Percentiles rank a stretch among this genome's conserved stretches.
Evolutionary conservation across 2,888 invertebrate species (phyloP).

Genomic region (Druceiella hillmani): DNA sequence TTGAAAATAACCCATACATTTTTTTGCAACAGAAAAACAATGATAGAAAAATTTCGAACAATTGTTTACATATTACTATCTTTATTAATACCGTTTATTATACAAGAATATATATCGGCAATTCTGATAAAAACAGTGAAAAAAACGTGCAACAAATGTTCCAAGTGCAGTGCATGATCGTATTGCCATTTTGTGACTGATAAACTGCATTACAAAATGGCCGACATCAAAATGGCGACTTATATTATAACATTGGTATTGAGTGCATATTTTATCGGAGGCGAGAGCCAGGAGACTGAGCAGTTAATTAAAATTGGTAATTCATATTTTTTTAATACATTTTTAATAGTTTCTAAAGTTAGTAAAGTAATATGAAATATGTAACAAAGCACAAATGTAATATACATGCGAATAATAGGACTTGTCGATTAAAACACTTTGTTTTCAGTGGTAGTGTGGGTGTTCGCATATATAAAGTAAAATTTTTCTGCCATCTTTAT

Average conservation of each 20-base stretch:
- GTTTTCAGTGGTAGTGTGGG: too few species aligned
- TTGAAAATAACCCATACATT: too few species aligned
- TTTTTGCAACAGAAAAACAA: too few species aligned
- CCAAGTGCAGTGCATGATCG: too few species aligned
- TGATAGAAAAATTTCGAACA: slow-evolving; percentile 41
- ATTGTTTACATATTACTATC: slow-evolving; percentile 40
- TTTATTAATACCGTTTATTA: slow-evolving; percentile 38
- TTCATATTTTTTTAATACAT: neutral
- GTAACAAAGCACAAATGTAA: too few species aligned
- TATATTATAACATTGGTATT: slow-evolving; percentile 30
- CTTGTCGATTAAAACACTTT: too few species aligned
- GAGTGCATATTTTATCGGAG: slow-evolving; percentile 32
- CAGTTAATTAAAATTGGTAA: slow-evolving; percentile 7
- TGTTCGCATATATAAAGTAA: too few species aligned
- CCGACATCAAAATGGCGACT: slow-evolving; percentile 29
- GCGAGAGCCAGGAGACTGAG: slow-evolving; percentile 36
- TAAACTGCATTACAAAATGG: too few species aligned
- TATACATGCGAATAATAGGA: too few species aligned
- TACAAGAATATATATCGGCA: slow-evolving; percentile 43
- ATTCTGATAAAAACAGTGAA: slow-evolving; percentile 38
- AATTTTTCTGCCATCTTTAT: too few species aligned
- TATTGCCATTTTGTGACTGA: too few species aligned
- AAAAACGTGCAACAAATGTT: neutral
- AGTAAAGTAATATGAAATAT: too few species aligned
- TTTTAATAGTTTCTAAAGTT: neutral